Evolutionary conservation across 2,888 invertebrate genomes (phyloP), one percentile per base, ranked within the genome.

Genomic region (Tuta absoluta): DNA sequence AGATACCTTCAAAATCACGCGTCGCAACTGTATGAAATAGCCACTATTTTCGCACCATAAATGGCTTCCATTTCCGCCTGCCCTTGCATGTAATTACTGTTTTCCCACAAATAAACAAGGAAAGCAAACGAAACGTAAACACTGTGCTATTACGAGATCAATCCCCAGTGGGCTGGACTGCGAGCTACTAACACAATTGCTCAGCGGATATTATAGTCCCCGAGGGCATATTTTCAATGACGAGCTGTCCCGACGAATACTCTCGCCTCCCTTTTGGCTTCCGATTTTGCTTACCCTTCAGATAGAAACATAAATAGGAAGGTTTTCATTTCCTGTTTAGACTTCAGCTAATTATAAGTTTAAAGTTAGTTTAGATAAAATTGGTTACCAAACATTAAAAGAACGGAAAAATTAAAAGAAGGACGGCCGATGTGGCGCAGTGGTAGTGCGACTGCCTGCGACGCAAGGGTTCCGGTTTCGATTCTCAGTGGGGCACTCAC

Each of bases 131-230:
- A 56, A 56, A 56, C 56, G 24, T 56, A 56, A 56, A 56, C 28
- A 33, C 24, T 56, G 10, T n/a, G 28, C n/a, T 33, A n/a, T 56
- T 56, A 56, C 56, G 33, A 56, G 24, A 33, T 24, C 56, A 56
- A 33, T 56, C 56, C 56, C 28, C 24, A 2, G 28, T n/a, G 21
- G 56, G 56, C 28, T 56, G n/a, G 24, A 8, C 56, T 24, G 56
- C n/a, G 56, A 14, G 56, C 56, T 12, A 53, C 53, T 56, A 56
- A 56, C 56, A 56, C 56, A 56, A 56, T 56, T 56, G 56, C 56
- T 33, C 28, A 17, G 2, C 56, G 56, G 56, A 56, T 56, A 56
- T 56, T 56, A 56, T 56, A 56, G 56, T 14, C 56, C 28, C 56
- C 56, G 28, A 56, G 56, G 56, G 28, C 33, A 56, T 33, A 33